A percentile compares a stretch with the other conserved stretches of the same genome.
phyloP scores from a whole-genome alignment of 1,140 invertebrate genomes.

The Ephestia elutella region DNA sequence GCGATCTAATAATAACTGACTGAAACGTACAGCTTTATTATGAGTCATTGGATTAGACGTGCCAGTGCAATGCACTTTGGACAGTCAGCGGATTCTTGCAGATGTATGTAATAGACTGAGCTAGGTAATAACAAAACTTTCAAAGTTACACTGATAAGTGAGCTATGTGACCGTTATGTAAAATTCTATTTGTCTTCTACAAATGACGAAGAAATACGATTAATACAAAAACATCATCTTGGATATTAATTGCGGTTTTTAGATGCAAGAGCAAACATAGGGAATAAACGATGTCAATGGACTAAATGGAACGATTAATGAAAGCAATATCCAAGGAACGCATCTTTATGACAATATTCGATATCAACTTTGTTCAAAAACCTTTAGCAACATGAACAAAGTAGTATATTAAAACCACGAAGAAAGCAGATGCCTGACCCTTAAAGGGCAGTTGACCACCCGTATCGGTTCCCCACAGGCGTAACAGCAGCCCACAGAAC shows the following conservation, averaged over 20 bases:
- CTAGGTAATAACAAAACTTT: background rate
- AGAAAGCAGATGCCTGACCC: slow-evolving; percentile 19
- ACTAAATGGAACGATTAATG: too few species aligned
- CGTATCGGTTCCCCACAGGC: slow-evolving; percentile 19
- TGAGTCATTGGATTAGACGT: slow-evolving; percentile 17
- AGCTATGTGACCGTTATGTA: background rate
- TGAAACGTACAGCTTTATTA: slow-evolving; percentile 14
- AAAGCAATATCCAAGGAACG: too few species aligned
- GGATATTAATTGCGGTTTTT: too few species aligned
- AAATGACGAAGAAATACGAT: too few species aligned
- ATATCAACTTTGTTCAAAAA: background rate
- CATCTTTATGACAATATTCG: too few species aligned
- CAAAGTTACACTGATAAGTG: background rate
- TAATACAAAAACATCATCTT: too few species aligned
- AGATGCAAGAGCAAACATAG: too few species aligned
- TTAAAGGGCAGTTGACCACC: slow-evolving; percentile 38
- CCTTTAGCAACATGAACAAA: background rate
- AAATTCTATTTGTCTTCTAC: too few species aligned
- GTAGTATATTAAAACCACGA: slow-evolving; percentile 10
- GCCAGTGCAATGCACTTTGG: slow-evolving; percentile 18
- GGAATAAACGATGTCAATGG: too few species aligned
- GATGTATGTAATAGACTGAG: background rate
- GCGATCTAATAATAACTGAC: slow-evolving; percentile 9
- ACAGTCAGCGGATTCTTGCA: background rate
- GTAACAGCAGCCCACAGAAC: slow-evolving; percentile 36